Conservation (phyloP, 2,888 invertebrate species). For the Trachelus troglodyta region DNA sequence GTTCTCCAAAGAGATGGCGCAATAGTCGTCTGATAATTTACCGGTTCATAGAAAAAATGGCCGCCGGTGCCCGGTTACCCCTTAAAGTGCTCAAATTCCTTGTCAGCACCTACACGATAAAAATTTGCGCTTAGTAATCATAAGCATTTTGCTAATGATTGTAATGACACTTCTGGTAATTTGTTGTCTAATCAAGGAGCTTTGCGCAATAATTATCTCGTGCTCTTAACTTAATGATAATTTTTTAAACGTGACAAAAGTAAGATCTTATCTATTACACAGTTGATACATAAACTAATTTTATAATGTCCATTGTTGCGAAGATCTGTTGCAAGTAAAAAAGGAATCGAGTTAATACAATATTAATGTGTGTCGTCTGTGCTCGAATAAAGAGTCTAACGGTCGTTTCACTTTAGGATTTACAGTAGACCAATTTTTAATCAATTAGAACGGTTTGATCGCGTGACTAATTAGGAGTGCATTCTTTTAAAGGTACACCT, state of each 20-base stretch:
- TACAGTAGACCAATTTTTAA: background rate
- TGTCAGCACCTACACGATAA: too few species aligned
- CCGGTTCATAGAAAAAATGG: too few species aligned
- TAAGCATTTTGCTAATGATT: background rate
- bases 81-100: too few species aligned
- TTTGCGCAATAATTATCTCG: background rate
- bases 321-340: background rate
- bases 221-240: background rate
- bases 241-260: background rate
- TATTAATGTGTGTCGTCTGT: background rate
- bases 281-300: background rate
- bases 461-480: background rate
- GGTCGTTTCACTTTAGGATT: background rate
- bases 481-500: background rate
- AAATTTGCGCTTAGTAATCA: background rate
- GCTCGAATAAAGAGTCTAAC: background rate
- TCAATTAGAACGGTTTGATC: background rate
- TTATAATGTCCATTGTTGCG: background rate
- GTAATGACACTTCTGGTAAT: background rate
- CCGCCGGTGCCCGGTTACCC: too few species aligned
- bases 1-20: background rate
- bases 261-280: too few species aligned
- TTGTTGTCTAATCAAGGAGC: background rate
- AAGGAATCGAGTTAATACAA: background rate
- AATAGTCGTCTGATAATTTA: too few species aligned